phyloP scores from a whole-genome alignment of 2,113 vertebrate species.

The Tilapia sparmanii region DNA sequence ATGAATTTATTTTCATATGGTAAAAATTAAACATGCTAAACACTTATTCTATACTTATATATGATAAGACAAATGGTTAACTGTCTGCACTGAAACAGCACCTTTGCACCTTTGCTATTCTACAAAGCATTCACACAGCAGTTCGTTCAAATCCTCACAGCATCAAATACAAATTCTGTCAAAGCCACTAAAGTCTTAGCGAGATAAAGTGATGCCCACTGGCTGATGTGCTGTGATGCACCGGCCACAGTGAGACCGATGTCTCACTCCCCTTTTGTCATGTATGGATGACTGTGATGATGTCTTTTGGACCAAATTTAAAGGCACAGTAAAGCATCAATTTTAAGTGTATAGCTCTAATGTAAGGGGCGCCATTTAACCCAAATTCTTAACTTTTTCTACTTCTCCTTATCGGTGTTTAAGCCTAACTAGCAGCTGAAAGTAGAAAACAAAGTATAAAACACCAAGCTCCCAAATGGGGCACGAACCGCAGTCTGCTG shows the following conservation, averaged over 20 bases:
- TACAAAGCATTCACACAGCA: not conserved
- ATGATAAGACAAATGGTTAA: rapidly evolving
- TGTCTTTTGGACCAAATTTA: not conserved
- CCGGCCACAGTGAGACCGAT: not conserved
- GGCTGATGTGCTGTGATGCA: not conserved
- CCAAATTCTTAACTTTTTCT: not conserved
- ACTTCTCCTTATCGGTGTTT: not conserved
- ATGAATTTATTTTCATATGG: not conserved
- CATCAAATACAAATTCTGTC: not conserved
- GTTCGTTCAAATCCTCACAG: not conserved
- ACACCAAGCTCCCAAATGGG: not conserved
- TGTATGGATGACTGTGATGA: not conserved
- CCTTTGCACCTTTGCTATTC: not conserved
- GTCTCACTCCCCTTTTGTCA: not conserved
- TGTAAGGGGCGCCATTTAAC: not conserved
- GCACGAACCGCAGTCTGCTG: not conserved
- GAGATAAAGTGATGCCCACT: not conserved
- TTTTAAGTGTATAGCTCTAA: not conserved
- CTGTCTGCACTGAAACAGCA: not conserved
- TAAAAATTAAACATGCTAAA: not conserved
- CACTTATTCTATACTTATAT: not conserved
- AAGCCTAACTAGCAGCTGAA: not conserved
- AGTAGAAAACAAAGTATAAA: not conserved
- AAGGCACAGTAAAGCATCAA: not conserved
- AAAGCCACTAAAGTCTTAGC: not conserved